phyloP scores from a whole-genome alignment of 1,140 invertebrate genomes.

The Temnothorax nylanderi region DNA sequence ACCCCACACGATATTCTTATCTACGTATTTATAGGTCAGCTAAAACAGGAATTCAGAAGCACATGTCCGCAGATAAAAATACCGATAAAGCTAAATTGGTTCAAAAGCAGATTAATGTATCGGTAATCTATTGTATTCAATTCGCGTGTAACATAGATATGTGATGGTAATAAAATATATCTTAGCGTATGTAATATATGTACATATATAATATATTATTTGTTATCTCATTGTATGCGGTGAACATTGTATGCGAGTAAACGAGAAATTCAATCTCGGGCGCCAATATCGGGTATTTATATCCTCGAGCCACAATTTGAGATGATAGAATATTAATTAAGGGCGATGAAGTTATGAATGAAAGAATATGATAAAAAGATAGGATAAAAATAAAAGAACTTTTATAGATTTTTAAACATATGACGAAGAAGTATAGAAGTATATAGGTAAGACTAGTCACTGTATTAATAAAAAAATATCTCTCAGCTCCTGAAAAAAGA shows the following conservation, averaged over 20 bases:
- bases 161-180: constrained; percentile 35
- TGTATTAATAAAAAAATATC: constrained; percentile 16
- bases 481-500: background rate
- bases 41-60: constrained; percentile 17
- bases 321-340: constrained; percentile 51
- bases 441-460: background rate
- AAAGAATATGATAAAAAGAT: background rate
- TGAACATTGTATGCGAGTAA: background rate
- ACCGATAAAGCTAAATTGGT: constrained; percentile 28
- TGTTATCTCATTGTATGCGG: constrained; percentile 35
- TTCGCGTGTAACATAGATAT: constrained; percentile 24
- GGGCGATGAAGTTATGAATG: background rate
- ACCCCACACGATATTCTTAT: constrained; percentile 8
- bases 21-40: constrained; percentile 6
- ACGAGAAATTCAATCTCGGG: constrained; percentile 40
- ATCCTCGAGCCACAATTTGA: constrained; percentile 11
- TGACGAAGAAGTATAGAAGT: background rate
- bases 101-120: constrained; percentile 43
- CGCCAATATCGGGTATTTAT: constrained; percentile 40
- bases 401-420: constrained; percentile 16
- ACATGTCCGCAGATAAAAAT: constrained; percentile 24
- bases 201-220: background rate
- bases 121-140: constrained; percentile 23
- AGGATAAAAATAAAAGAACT: constrained; percentile 31
- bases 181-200: constrained; percentile 8